Percentiles rank a stretch among this genome's conserved stretches.
These are phyloP conservation scores for Zoroaster sp. DNA, from an alignment of 53 echinoderm and acorn worm species.

Conservation along the genomic window DNA sequence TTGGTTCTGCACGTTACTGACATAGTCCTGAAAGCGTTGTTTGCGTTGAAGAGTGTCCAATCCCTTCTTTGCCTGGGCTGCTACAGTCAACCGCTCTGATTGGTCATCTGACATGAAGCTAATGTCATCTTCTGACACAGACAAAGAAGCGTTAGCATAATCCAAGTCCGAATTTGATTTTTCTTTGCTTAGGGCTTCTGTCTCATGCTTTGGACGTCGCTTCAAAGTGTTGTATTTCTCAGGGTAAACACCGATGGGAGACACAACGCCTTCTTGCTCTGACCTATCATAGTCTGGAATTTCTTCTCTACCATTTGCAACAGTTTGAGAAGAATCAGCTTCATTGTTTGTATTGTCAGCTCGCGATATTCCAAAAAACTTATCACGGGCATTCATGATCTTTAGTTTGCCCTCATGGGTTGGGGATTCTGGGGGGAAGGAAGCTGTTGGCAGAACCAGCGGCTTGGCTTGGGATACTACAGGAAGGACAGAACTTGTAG, in stretches of 20 bases:
- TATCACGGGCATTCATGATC: constrained; percentile 28
- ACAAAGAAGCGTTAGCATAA: not conserved
- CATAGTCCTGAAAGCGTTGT: constrained; percentile 71
- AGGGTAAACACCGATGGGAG: constrained; percentile 77
- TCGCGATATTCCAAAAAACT: constrained; percentile 73
- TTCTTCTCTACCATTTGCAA: not conserved
- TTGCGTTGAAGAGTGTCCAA: constrained; percentile 67
- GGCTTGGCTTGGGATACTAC: constrained; percentile 10
- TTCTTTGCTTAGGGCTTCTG: not conserved
- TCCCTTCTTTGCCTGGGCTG: constrained; percentile 36
- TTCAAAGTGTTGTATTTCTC: constrained; percentile 84
- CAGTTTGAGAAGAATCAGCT: not conserved
- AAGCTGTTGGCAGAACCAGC: not conserved
- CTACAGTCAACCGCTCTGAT: constrained; percentile 1
- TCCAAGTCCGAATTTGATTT: not conserved
- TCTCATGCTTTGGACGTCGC: constrained; percentile 62
- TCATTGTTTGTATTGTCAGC: constrained; percentile 24
- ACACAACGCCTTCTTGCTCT: constrained; percentile 18
- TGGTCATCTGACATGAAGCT: not conserved
- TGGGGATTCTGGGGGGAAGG: not conserved
- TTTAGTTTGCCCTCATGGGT: constrained; percentile 47
- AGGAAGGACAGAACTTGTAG: constrained; percentile 28
- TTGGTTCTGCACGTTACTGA: constrained; percentile 61
- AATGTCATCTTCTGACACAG: constrained; percentile 1
- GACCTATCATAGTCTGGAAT: not conserved